A percentile compares a stretch with the other conserved stretches of the same genome.
Evolutionary conservation across 2,797 vertebrate species (phyloP).

Genomic region (Chelon labrosus): DNA sequence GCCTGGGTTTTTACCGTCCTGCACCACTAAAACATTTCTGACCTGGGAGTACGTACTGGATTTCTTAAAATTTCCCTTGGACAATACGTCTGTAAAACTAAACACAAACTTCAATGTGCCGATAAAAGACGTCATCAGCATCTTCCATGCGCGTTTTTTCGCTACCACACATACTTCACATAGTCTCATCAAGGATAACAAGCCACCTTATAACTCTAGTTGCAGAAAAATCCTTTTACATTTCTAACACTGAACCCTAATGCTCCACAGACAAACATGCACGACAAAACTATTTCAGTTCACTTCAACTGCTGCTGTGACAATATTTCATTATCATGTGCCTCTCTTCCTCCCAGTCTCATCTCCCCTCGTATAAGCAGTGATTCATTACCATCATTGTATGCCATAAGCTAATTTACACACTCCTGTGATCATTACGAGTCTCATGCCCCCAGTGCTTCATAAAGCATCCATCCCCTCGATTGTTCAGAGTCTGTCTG

Average conservation of each 20-base stretch:
- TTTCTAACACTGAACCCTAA: slow-evolving; percentile 7
- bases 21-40: slow-evolving; percentile 9
- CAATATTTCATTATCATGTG: slow-evolving; percentile 48
- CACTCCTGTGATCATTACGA: slow-evolving; percentile 68
- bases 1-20: slow-evolving; percentile 20
- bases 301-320: slow-evolving; percentile 45
- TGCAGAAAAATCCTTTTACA: neutral
- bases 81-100: neutral
- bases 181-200: neutral
- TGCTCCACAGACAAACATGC: slow-evolving; percentile 19
- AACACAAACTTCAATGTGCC: neutral
- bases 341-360: slow-evolving; percentile 15
- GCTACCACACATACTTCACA: neutral
- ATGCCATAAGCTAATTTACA: slow-evolving; percentile 67
- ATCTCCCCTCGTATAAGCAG: slow-evolving; percentile 42
- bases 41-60: too few species aligned
- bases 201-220: neutral
- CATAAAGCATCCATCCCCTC: slow-evolving; percentile 62
- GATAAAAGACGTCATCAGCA: neutral
- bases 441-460: slow-evolving; percentile 43
- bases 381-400: slow-evolving; percentile 57
- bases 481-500: slow-evolving; percentile 64
- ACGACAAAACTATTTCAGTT: slow-evolving; percentile 28
- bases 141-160: neutral
- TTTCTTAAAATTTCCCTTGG: too few species aligned